Conservation (phyloP, 2,888 invertebrate genomes). For the Alloscopus bannaensis region DNA sequence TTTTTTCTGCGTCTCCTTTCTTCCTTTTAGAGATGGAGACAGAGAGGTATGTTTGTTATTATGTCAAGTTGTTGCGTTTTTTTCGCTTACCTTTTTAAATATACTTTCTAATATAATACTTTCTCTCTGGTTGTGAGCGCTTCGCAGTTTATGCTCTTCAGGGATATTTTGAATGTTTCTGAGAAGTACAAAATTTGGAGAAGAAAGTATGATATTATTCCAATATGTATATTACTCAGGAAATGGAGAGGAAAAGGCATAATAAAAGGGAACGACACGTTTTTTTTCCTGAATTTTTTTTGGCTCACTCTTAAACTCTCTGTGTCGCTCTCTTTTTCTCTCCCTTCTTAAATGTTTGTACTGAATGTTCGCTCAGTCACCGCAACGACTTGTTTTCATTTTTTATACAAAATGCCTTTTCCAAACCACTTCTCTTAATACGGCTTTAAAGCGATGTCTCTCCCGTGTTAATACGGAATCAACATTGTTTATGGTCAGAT, state of each 20-base stretch:
- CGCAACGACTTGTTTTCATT: conserved; percentile 4
- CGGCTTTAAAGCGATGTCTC: neutral
- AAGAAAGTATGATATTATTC: conserved; percentile 54
- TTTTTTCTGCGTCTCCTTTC: conserved; percentile 24
- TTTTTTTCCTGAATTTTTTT: conserved; percentile 53
- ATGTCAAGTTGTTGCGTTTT: conserved; percentile 38
- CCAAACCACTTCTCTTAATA: conserved; percentile 26
- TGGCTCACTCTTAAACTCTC: conserved; percentile 39
- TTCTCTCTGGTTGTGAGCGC: neutral
- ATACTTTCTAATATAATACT: too few relatives aligned
- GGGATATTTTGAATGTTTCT: too few relatives aligned
- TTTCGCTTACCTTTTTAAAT: conserved; percentile 40
- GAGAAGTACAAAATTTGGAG: conserved; percentile 24
- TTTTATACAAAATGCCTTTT: conserved; percentile 16
- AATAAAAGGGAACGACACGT: conserved; percentile 59
- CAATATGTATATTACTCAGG: conserved; percentile 62
- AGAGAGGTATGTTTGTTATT: conserved; percentile 32
- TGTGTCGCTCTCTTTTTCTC: neutral
- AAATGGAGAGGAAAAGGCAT: conserved; percentile 61
- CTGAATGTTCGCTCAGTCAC: neutral
- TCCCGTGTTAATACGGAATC: conserved; percentile 10
- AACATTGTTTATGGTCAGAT: conserved; percentile 9
- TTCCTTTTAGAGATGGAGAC: conserved; percentile 20
- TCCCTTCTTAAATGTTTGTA: neutral
- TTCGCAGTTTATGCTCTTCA: too few relatives aligned